Evolutionary conservation across 2,797 vertebrate genomes (phyloP), one percentile per base, ranked within the genome.

Genomic region (Danio tinwini): DNA sequence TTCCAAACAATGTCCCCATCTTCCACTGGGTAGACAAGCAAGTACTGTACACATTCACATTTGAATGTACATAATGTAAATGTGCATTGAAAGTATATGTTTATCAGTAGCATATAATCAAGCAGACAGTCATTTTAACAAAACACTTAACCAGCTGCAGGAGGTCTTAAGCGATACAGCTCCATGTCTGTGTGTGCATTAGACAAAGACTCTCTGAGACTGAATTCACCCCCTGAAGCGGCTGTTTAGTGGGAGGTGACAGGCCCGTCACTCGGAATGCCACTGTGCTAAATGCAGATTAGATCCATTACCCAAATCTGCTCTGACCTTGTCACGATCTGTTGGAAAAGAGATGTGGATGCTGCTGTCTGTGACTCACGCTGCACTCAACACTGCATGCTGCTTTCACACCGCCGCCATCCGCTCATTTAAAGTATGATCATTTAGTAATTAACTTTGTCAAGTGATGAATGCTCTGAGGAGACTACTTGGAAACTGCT

Each of bases 281-380:
- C 80, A 62, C 83, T 65, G 74, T 75, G 82, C 86, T 90, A 88
- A 91, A 90, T 87, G 86, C 83, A 86, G 89, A 87, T 87, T 85
- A 81, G 72, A 91, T 89, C 89, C 88, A 91, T 93, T 90, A 90
- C 75, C 65, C 42, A 67, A 68, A 90, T 90, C 88, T 85, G 86
- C 89, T 90, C 84, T 86, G 86, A 91, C 87, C 88, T 88, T 87
- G 87, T 86, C 87, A 83, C 71, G 29, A 81, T 71, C 58, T 44
- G 39, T 78, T 71, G 61, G 52, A 82, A 58, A 49, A 53, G 64
- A 62, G 45, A 62, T 42, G 78, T 62, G 58, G 75, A 71, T 78
- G 58, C 69, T 45, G 62, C 49, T n/a, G 61, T 10, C 49, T 71
- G 47, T 80, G 72, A 69, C 72, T 82, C 63, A 52, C 53, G 56